Evolutionary conservation across 2,113 vertebrate species (phyloP), one percentile per base, ranked within the genome.

Genomic region (Sclerurus mexicanus): DNA sequence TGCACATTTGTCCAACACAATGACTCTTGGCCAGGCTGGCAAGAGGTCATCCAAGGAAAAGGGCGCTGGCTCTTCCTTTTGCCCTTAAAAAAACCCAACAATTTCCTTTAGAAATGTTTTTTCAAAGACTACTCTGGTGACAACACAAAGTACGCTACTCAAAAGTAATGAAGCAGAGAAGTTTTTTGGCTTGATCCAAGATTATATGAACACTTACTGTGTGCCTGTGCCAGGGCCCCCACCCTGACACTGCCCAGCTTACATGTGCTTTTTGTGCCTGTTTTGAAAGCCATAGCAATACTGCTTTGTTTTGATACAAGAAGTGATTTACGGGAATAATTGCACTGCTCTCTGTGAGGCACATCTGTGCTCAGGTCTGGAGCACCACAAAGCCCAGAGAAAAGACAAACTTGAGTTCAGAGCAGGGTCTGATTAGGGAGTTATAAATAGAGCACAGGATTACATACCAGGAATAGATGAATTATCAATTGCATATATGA

Each of bases 211-310:
- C 14, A 33, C 30, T 10, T 28, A 18, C 0, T 42, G 66, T 10
- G 1, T 23, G 30, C 7, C 37, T 0, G 0, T 25, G n/a, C 31
- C 42, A 22, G 37, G 42, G 30, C 37, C 46, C 23, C 0, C 0
- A 4, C 9, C n/a, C 82, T 35, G 63, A 16, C 39, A 16, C 22
- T 55, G 46, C 60, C n/a, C 21, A 10, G 7, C 31, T 52, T 27
- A 25, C 5, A 9, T 4, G 4, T 4, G 7, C 12, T 33, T 56
- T 49, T 59, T 53, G 31, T 63, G 63, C 58, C 79, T 79, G 12
- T 84, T 73, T 42, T 78, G 47, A 64, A 74, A 90, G 56, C 56
- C 3, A 1, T 9, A 52, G 76, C 60, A 82, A 31, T 13, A 8
- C 44, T 55, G 31, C 19, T 64, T 30, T 58, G 58, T 64, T 56